Base-by-base conservation (phyloP, 2,113 vertebrate species). In the Callospermophilus lateralis region DNA sequence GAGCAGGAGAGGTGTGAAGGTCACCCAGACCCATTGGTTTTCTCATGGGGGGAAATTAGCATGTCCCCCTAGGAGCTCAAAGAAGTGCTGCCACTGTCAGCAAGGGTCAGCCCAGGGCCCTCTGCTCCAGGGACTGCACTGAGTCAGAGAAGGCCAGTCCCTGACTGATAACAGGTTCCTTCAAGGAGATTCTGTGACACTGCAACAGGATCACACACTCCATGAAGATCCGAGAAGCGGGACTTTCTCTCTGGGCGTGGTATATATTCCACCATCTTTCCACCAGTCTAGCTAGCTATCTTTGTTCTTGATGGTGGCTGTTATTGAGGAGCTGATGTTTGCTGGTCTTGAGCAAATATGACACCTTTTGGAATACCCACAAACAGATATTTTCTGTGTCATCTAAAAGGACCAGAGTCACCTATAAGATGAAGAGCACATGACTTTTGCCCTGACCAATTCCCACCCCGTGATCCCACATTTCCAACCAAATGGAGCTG, bases 61-160 rank as follows among this genome's bases (percentile, higher is more conserved):
- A 1, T 86, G 26, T 58, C 4, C 39, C 72, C 34, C 28, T 51
- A 79, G 79, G 55, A 30, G 15, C 12, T 28, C 30, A 16, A 26
- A 1, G n/a, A 85, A 13, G 32, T 0, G 34, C 61, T 28, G 4
- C 24, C 11, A 2, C 32, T 7, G 32, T 19, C 8, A 22, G 4
- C 0, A 2, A 24, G 17, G 24, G 8, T n/a, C 0, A 65, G 37
- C 34, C 67, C 63, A 48, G 45, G 4, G 6, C 9, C 16, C 24
- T 45, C 39, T 17, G 42, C 65, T 74, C 26, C 26, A 16, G 53
- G 48, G 32, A 81, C 30, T 1, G 48, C 3, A 3, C 51, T 24
- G 78, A 77, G 58, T 72, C 51, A 19, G 11, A 11, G 67, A 55
- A 2, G 8, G 55, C 10, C 28, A 12, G 48, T 3, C 24, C 26